Evolutionary conservation across 2,888 invertebrate species (phyloP), one percentile per base, ranked within the genome.

Genomic region (Ophion ventricosus): DNA sequence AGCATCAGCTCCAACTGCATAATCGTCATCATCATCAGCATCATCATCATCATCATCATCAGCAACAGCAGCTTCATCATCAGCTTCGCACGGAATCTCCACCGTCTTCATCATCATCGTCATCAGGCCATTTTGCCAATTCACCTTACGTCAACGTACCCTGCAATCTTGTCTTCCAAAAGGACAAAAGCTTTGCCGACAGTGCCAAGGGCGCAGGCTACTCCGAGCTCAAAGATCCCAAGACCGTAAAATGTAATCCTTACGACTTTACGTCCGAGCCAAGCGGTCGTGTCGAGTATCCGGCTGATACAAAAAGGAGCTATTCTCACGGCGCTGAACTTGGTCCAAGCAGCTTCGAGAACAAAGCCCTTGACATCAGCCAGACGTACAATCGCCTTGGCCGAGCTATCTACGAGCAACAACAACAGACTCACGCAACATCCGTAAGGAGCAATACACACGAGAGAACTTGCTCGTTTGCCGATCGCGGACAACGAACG

Each of bases 201-300:
- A 84, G 87, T 14, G 91, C 90, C 14, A 91, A 91, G 69, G 90
- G 88, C 76, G 92, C 91, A 26, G 92, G 92, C 1, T 93, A 93
- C 86, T 88, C 91, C 49, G 93, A 93, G 83, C 88, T 93, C 14
- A 91, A 91, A 79, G 92, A 92, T 54, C 74, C 83, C 8, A 82
- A 82, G 20, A 83, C 74, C 14, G 76, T 61, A 14, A 81, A 90
- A 82, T 90, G 89, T 77, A 91, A 89, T 76, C 92, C 92, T 4
- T 92, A 91, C 83, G 91, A 88, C 43, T 93, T 93, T 69, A 92
- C 91, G 7, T 92, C 92, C n/a, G 93, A 93, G 35, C 87, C 93
- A 17, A 92, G 92, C 83, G 93, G 93, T 5, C 90, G 91, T 73
- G 92, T 93, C 57, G 93, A 93, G 76, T 93, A 92, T 78, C 87